These are phyloP conservation scores for Orchesella flavescens DNA, from an alignment of 2,888 invertebrate genomes.

Conservation along the genomic window DNA sequence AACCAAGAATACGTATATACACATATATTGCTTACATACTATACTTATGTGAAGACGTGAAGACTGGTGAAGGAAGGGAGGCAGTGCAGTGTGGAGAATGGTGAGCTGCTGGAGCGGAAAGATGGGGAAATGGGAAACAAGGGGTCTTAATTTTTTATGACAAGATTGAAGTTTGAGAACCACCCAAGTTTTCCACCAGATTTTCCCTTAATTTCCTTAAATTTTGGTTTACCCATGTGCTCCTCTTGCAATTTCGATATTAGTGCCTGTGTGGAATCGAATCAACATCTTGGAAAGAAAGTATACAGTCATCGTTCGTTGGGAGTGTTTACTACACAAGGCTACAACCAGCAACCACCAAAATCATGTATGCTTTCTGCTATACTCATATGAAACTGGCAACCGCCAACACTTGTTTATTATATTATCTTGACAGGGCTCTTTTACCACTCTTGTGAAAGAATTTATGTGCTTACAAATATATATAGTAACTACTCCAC, in stretches of 20 bases:
- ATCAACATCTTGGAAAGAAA: too few species aligned
- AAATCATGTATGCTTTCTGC: background rate
- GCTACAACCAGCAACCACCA: background rate
- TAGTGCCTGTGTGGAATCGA: too few species aligned
- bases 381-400: constrained; percentile 8
- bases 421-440: constrained; percentile 7
- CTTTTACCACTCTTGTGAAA: background rate
- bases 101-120: background rate
- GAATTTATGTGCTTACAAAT: too few species aligned
- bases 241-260: too few species aligned
- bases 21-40: background rate
- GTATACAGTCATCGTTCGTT: constrained; percentile 21
- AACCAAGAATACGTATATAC: background rate
- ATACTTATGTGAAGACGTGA: background rate
- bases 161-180: constrained; percentile 52
- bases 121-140: constrained; percentile 30
- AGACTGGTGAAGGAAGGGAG: background rate
- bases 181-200: constrained; percentile 43
- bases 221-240: constrained; percentile 48
- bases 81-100: background rate
- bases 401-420: constrained; percentile 37
- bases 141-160: constrained; percentile 56
- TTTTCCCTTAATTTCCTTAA: constrained; percentile 53
- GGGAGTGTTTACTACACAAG: constrained; percentile 6
- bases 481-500: too few species aligned